These are phyloP conservation scores for Perdita meconis DNA, from an alignment of 2,888 invertebrate species.

Conservation along the genomic window DNA sequence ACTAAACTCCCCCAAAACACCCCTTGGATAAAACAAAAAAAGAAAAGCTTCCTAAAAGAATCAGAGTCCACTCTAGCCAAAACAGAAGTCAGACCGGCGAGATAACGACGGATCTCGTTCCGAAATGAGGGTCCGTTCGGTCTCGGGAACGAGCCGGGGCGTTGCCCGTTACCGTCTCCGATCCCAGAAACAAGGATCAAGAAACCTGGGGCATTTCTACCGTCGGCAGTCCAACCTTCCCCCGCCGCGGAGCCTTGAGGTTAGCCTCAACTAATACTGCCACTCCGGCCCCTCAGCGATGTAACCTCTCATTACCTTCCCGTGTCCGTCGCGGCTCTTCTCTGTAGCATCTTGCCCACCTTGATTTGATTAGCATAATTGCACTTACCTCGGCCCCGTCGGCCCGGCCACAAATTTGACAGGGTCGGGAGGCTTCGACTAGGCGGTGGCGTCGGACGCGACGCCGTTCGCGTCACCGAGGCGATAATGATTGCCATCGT, in stretches of 20 bases:
- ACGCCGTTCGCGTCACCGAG: no score
- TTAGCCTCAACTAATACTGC: slow-evolving; percentile 79
- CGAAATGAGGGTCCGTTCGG: slow-evolving; percentile 70
- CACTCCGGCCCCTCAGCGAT: slow-evolving; percentile 75
- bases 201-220: slow-evolving; percentile 54
- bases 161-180: slow-evolving; percentile 38
- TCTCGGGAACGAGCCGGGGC: slow-evolving; percentile 57
- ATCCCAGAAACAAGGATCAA: slow-evolving; percentile 36
- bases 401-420: slow-evolving; percentile 72
- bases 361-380: slow-evolving; percentile 83
- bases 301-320: slow-evolving; percentile 79
- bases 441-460: no score
- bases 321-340: slow-evolving; percentile 73
- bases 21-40: neutral
- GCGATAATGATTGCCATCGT: slow-evolving; percentile 56
- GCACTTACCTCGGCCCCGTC: slow-evolving; percentile 74
- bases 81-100: slow-evolving; percentile 26
- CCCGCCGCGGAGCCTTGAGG: slow-evolving; percentile 76
- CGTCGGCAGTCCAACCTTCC: slow-evolving; percentile 30
- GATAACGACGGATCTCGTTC: slow-evolving; percentile 43
- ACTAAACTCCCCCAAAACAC: slow-evolving; percentile 1
- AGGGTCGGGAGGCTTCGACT: slow-evolving; percentile 36
- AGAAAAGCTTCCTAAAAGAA: neutral
- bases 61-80: neutral
- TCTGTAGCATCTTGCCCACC: slow-evolving; percentile 75